Percentiles rank a stretch among this genome's conserved stretches.
Evolutionary conservation across 1,140 invertebrate species (phyloP).

Genomic region (Drosophila murphyi): DNA sequence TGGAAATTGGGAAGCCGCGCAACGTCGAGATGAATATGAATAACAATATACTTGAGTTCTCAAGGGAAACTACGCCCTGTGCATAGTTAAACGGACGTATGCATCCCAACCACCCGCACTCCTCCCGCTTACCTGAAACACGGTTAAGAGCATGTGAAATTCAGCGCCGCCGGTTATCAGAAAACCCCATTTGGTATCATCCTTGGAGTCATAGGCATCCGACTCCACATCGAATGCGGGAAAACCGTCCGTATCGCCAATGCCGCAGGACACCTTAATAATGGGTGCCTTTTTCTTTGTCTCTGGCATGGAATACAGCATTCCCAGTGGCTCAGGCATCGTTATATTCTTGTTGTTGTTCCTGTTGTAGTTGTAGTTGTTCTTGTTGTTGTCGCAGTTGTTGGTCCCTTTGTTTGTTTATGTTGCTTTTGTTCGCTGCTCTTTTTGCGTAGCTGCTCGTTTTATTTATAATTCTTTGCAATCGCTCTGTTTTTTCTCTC

Average conservation of each 20-base stretch:
- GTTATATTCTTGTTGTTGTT: conserved; percentile 16
- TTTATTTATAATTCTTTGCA: conserved; percentile 71
- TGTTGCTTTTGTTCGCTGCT: conserved; percentile 26
- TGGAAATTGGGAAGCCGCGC: conserved; percentile 16
- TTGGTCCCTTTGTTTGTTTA: conserved; percentile 38
- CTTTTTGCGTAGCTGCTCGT: conserved; percentile 45
- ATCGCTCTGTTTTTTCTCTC: background rate
- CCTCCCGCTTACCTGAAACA: conserved; percentile 89
- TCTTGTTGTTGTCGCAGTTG: conserved; percentile 11
- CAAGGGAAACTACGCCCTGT: background rate
- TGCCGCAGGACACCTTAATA: conserved; percentile 81
- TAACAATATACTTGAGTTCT: background rate
- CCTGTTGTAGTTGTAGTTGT: conserved; percentile 4
- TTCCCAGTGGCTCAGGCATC: conserved; percentile 65
- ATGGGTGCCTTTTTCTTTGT: conserved; percentile 72
- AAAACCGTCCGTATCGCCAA: conserved; percentile 81
- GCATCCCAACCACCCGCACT: conserved; percentile 5
- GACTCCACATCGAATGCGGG: conserved; percentile 81
- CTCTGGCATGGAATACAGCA: conserved; percentile 67
- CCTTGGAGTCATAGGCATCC: conserved; percentile 71
- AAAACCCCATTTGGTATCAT: conserved; percentile 90
- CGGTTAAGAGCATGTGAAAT: conserved; percentile 91
- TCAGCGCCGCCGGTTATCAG: conserved; percentile 93
- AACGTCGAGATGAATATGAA: conserved; percentile 3
- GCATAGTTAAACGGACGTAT: background rate